phyloP scores from a whole-genome alignment of 2,797 vertebrate species.

The Notoglanidium macrostoma region DNA sequence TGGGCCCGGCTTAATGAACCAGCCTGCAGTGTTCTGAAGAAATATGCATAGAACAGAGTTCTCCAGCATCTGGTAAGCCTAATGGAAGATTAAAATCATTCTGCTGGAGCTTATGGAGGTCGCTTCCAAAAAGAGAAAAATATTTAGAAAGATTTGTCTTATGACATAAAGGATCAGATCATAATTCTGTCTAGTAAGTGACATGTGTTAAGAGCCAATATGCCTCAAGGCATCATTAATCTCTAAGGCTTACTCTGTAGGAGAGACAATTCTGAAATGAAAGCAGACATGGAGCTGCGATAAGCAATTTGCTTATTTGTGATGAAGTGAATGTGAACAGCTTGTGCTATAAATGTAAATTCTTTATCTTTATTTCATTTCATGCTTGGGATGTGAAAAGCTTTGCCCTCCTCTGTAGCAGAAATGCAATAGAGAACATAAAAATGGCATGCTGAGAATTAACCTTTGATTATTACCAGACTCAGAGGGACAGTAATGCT shows the following conservation, averaged over 20 bases:
- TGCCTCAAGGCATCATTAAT: slow-evolving; percentile 2
- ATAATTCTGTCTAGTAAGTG: not conserved
- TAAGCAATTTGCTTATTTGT: not conserved
- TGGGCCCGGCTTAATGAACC: not conserved
- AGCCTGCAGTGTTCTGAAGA: slow-evolving; percentile 1
- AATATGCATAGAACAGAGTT: not conserved
- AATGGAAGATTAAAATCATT: slow-evolving; percentile 23
- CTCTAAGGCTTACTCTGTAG: not conserved
- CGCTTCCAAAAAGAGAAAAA: not conserved
- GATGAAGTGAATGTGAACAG: not conserved
- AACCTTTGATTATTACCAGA: not conserved
- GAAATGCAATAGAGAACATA: not conserved
- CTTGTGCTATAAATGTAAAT: not conserved
- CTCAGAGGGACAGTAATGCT: not conserved
- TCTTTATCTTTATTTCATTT: not conserved
- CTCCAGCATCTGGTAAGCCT: not conserved
- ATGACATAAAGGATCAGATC: not conserved
- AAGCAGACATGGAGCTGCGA: not conserved
- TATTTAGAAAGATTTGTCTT: not conserved
- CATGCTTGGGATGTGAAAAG: not conserved
- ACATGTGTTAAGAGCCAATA: not conserved
- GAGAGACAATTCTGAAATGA: not conserved
- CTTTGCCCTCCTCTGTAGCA: not conserved
- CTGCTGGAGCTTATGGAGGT: slow-evolving; percentile 5
- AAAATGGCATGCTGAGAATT: not conserved